Conservation (phyloP, 2,888 invertebrate species). For the Harpalus rubripes region DNA sequence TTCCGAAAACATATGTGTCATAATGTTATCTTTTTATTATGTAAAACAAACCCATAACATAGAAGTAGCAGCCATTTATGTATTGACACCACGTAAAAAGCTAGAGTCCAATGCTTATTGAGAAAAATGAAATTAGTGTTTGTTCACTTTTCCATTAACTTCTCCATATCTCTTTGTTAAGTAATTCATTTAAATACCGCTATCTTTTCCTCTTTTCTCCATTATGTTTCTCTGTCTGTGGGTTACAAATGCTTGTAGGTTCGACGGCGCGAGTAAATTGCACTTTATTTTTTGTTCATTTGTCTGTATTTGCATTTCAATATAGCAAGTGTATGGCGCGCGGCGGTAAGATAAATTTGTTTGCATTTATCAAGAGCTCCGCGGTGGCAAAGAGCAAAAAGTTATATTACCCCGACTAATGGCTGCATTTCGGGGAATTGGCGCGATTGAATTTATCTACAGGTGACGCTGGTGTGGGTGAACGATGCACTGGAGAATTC, state of each 20-base stretch:
- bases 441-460: conserved; percentile 32
- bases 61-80: no score
- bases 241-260: conserved; percentile 68
- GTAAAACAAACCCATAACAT: no score
- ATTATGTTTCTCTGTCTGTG: conserved; percentile 39
- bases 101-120: no score
- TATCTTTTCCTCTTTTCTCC: no score
- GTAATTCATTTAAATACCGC: no score
- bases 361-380: conserved; percentile 69
- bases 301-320: conserved; percentile 70
- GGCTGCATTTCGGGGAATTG: conserved; percentile 34
- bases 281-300: conserved; percentile 70
- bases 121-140: no score
- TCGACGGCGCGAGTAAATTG: conserved; percentile 68
- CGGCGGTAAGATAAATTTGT: conserved; percentile 70
- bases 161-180: no score
- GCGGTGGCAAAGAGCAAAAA: conserved; percentile 68
- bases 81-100: no score
- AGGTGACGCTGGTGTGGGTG: not conserved
- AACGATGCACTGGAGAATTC: no score
- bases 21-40: no score
- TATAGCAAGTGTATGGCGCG: conserved; percentile 68
- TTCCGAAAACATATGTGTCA: no score
- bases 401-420: conserved; percentile 67
- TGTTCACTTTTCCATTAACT: no score